These are phyloP conservation scores for Limnothrissa miodon DNA, from an alignment of 2,113 vertebrate genomes.

Conservation along the genomic window DNA sequence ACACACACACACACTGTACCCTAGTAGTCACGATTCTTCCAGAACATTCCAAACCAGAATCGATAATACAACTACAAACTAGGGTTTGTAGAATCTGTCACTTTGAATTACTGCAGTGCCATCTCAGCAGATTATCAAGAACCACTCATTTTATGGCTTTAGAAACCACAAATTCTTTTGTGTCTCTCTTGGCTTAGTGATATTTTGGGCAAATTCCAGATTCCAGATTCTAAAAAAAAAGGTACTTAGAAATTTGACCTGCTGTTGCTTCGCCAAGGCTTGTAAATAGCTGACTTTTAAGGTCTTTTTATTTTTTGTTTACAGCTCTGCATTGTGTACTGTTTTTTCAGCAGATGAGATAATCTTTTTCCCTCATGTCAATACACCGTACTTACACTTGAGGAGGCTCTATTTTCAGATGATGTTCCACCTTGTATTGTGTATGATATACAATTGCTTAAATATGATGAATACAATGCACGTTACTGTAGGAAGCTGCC, in stretches of 20 bases:
- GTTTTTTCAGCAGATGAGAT: background rate
- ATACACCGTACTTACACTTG: background rate
- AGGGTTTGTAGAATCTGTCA: background rate
- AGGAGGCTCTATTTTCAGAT: no score
- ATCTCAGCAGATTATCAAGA: background rate
- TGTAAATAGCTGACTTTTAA: background rate
- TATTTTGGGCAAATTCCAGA: background rate
- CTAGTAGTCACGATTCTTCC: no score
- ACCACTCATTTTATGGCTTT: background rate
- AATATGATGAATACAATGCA: background rate
- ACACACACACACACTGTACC: no score
- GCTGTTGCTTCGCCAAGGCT: background rate
- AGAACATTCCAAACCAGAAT: background rate
- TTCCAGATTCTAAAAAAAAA: background rate
- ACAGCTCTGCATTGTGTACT: background rate
- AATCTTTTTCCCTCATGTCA: background rate
- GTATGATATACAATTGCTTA: background rate
- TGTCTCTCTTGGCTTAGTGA: background rate
- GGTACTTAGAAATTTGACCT: background rate
- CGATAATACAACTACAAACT: background rate
- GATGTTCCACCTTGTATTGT: background rate
- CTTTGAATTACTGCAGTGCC: background rate
- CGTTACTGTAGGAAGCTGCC: background rate
- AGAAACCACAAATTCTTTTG: background rate
- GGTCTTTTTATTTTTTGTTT: background rate